These are phyloP conservation scores for Troglohyphantes excavatus DNA, from an alignment of 2,888 invertebrate genomes.

Conservation along the genomic window DNA sequence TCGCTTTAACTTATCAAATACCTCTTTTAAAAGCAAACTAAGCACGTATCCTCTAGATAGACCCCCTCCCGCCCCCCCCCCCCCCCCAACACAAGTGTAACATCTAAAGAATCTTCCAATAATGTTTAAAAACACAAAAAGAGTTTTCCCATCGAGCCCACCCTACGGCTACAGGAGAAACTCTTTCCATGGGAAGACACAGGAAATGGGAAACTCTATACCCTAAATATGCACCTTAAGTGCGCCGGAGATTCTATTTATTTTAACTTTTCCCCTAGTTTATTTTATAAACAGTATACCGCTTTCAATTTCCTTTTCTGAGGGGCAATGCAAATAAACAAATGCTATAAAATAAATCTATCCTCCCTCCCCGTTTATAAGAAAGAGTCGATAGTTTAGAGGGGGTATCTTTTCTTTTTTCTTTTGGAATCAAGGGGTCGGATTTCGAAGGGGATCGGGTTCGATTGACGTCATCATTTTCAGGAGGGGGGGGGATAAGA, in stretches of 20 bases:
- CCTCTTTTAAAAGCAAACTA: conserved; percentile 1
- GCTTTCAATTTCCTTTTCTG: conserved; percentile 50
- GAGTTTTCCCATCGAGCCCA: background rate
- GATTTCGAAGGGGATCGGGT: conserved; percentile 52
- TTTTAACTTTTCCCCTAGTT: conserved; percentile 14
- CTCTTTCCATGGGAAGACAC: background rate
- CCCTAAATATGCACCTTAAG: conserved; percentile 4
- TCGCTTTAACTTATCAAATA: conserved; percentile 2
- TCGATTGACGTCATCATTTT: conserved; percentile 62
- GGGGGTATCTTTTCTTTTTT: conserved; percentile 46
- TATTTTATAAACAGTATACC: conserved; percentile 72
- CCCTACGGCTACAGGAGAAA: background rate
- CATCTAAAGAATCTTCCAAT: background rate
- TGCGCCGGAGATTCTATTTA: background rate
- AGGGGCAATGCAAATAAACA: conserved; percentile 63
- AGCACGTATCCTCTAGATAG: background rate
- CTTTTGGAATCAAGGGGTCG: conserved; percentile 45
- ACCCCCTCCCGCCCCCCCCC: background rate
- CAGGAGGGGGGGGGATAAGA: background rate
- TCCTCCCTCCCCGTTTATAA: background rate
- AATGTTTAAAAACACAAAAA: conserved; percentile 19
- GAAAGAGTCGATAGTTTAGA: conserved; percentile 3
- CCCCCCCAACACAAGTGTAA: no score
- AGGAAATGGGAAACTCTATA: background rate
- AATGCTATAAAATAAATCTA: conserved; percentile 53